Conservation (phyloP, 1,140 invertebrate genomes). For the Caerostris extrusa region DNA sequence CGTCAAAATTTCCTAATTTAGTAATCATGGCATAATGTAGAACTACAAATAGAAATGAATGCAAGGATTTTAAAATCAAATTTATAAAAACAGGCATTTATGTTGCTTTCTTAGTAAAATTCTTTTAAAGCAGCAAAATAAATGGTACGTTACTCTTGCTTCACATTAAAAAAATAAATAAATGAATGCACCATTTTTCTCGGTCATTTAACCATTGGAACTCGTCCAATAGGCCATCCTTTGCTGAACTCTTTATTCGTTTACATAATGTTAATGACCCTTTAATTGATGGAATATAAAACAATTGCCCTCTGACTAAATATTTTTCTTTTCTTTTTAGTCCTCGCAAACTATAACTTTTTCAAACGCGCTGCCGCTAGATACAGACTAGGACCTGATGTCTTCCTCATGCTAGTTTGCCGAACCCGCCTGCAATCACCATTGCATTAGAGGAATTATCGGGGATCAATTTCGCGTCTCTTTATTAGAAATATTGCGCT, state of each 20-base stretch:
- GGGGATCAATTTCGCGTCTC: slow-evolving; percentile 9
- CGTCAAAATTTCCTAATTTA: too few relatives aligned
- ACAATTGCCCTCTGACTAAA: background rate
- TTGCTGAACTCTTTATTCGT: background rate
- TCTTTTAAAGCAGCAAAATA: too few relatives aligned
- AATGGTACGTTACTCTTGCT: too few relatives aligned
- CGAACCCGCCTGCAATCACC: background rate
- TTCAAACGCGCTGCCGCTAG: background rate
- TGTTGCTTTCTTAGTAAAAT: too few relatives aligned
- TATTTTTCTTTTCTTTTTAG: too few relatives aligned
- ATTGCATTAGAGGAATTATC: slow-evolving; percentile 35
- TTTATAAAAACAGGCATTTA: too few relatives aligned
- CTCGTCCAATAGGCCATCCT: background rate
- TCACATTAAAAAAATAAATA: too few relatives aligned
- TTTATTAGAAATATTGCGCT: slow-evolving; percentile 40
- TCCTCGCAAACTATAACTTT: background rate
- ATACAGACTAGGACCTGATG: background rate
- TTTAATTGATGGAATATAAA: slow-evolving; percentile 18
- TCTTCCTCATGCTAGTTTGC: background rate
- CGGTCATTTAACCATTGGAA: background rate
- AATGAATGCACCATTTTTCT: background rate
- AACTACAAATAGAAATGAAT: too few relatives aligned
- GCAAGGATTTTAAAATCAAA: too few relatives aligned
- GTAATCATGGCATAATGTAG: too few relatives aligned
- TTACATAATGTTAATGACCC: background rate